Percentiles rank a stretch among this genome's conserved stretches.
Evolutionary conservation across 2,888 invertebrate species (phyloP).

Genomic region (Timandra comae): DNA sequence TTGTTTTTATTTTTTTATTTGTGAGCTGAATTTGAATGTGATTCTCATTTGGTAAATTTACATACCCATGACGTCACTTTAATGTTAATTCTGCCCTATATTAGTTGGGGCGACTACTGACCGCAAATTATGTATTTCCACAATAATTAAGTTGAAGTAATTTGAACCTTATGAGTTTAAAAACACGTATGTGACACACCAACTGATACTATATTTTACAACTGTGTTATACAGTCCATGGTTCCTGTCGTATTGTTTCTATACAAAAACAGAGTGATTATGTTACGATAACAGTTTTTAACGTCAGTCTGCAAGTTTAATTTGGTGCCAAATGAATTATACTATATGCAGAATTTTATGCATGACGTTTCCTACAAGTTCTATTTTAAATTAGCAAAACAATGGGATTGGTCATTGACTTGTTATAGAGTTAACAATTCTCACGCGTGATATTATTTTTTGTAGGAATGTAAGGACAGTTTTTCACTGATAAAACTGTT

Average conservation of each 20-base stretch:
- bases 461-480: too few relatives aligned
- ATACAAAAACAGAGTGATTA: conserved; percentile 47
- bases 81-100: conserved; percentile 14
- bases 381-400: conserved; percentile 7
- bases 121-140: conserved; percentile 28
- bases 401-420: conserved; percentile 18
- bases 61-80: conserved; percentile 13
- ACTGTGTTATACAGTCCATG: conserved; percentile 40
- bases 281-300: conserved; percentile 40
- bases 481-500: too few relatives aligned
- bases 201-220: not conserved
- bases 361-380: conserved; percentile 14
- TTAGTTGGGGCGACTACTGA: conserved; percentile 21
- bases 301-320: conserved; percentile 28
- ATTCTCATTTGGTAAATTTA: conserved; percentile 15
- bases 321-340: conserved; percentile 20
- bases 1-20: conserved; percentile 12
- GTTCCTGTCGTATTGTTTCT: conserved; percentile 68
- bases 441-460: too few relatives aligned
- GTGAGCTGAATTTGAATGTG: conserved; percentile 6
- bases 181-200: not conserved
- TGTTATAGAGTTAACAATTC: conserved; percentile 2
- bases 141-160: conserved; percentile 3
- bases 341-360: conserved; percentile 19
- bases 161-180: too few relatives aligned